phyloP scores from a whole-genome alignment of 1,140 invertebrate species.

The Drosophila nigrodunni region DNA sequence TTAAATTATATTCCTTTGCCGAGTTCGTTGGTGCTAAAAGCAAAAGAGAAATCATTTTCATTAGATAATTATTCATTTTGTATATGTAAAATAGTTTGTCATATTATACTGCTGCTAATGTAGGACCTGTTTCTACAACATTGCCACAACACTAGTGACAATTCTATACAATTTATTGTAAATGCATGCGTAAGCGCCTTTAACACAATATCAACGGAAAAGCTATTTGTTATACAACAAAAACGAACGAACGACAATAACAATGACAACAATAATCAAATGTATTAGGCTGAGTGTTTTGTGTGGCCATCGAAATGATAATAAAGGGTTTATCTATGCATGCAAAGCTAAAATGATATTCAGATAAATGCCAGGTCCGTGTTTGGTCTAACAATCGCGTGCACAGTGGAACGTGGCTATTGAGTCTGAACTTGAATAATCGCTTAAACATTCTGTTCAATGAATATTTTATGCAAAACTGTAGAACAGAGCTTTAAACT shows the following conservation, averaged over 20 bases:
- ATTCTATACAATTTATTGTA: constrained; percentile 64
- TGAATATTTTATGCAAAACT: not conserved
- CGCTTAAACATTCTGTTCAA: constrained; percentile 4
- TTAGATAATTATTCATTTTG: not conserved
- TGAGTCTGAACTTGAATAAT: constrained; percentile 12
- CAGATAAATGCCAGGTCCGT: constrained; percentile 7
- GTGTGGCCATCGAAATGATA: constrained; percentile 45
- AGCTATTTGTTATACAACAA: constrained; percentile 60
- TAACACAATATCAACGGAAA: constrained; percentile 46
- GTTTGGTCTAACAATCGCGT: constrained; percentile 4
- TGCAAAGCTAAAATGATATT: constrained; percentile 28
- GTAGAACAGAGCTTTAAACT: no score
- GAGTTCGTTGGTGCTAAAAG: constrained; percentile 41
- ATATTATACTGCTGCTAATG: not conserved
- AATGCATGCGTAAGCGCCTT: constrained; percentile 63
- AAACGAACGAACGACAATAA: constrained; percentile 9
- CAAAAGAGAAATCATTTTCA: constrained; percentile 4
- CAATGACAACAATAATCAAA: constrained; percentile 19
- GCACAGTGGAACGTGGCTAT: constrained; percentile 31
- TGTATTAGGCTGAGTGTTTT: constrained; percentile 34
- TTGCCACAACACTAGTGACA: constrained; percentile 53
- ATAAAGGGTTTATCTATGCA: constrained; percentile 62
- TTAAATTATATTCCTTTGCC: constrained; percentile 14
- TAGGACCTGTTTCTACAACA: not conserved
- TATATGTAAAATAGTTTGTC: constrained; percentile 15